Evolutionary conservation across 2,797 vertebrate species (phyloP), one percentile per base, ranked within the genome.

Genomic region (Scarus forsteni): DNA sequence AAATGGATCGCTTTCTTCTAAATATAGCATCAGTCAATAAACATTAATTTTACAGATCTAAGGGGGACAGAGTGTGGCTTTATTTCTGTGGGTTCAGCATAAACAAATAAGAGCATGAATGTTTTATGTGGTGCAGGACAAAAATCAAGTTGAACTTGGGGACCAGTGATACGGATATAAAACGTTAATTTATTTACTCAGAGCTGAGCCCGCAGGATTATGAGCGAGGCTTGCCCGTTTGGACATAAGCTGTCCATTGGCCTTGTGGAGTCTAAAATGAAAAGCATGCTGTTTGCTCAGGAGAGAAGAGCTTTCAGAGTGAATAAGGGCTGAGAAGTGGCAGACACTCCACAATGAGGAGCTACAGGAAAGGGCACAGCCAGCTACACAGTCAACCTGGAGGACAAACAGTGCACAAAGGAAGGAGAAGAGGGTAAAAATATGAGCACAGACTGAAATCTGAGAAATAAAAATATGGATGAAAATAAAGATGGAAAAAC

Each of bases 281-380:
- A 69, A 69, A 68, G 62, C 49, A 66, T 61, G 38, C 77, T 90
- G 88, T 93, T 90, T 92, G 88, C 88, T 90, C 81, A 87, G 82
- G 81, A 92, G 80, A 89, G 86, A 90, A 89, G 79, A 91, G 85
- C 89, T 82, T 92, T 93, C 90, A 91, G 78, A 86, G 67, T 78
- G 88, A 92, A 92, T 91, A 92, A 93, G 72, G 72, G 45, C 74
- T 92, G 91, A 93, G 85, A 89, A 88, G 86, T 85, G 90, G 89
- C 89, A 93, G 90, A 90, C 84, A 58, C 89, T 86, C 81, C 60
- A 91, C 87, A 92, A 93, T 90, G 79, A 87, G 87, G 77, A 89
- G 76, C 80, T 71, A 86, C 85, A 79, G 90, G 80, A 88, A 92
- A 89, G 90, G 88, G 85, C 73, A 85, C 86, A 89, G 85, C 91